Percentiles rank a stretch among this genome's conserved stretches.
Conservation (phyloP, 2,113 vertebrate genomes). For the Lampris incognitus region DNA sequence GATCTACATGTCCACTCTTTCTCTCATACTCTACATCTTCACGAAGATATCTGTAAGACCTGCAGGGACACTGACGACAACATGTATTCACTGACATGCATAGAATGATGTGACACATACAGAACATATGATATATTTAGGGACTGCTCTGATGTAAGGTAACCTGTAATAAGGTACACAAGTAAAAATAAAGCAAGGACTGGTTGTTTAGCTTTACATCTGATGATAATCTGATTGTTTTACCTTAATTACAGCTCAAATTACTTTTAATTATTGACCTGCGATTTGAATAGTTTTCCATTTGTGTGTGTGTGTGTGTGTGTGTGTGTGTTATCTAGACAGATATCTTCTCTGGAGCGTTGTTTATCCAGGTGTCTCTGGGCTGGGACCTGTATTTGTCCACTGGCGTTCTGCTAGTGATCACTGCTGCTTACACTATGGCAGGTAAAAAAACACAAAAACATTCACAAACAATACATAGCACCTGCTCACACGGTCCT, state of each 20-base stretch:
- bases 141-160: too few species aligned
- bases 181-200: too few species aligned
- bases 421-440: constrained; percentile 93
- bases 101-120: not conserved
- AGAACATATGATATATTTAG: not conserved
- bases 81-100: not conserved
- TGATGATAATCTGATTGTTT: too few species aligned
- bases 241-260: too few species aligned
- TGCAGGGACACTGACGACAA: not conserved
- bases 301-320: not conserved
- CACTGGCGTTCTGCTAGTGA: constrained; percentile 86
- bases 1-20: constrained; percentile 89
- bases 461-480: constrained; percentile 10
- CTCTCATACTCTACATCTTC: constrained; percentile 91
- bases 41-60: constrained; percentile 91
- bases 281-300: too few species aligned
- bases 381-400: constrained; percentile 95
- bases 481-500: not conserved
- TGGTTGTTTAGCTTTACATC: too few species aligned
- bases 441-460: constrained; percentile 81
- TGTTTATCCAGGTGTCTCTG: constrained; percentile 91
- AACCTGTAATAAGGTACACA: too few species aligned
- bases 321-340: constrained; percentile 79
- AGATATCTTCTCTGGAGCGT: constrained; percentile 93
- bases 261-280: too few species aligned